Evolutionary conservation across 2,888 invertebrate species (phyloP).

Genomic region (Nineta flava): DNA sequence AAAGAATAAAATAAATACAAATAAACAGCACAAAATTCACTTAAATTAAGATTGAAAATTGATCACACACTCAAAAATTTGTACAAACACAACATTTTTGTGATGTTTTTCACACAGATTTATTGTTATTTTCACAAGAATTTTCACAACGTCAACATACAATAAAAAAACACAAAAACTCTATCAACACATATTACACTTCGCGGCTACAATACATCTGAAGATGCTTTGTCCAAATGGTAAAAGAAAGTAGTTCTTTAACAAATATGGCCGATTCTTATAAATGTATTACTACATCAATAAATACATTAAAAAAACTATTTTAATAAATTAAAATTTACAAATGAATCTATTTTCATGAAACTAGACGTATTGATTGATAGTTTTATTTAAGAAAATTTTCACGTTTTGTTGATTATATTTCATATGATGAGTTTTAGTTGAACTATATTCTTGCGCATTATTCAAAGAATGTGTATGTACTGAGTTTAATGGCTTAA

Average conservation of each 20-base stretch:
- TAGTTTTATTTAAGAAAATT: too few species aligned
- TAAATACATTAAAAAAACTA: too few species aligned
- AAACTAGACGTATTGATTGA: too few species aligned
- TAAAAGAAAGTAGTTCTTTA: slow-evolving; percentile 5
- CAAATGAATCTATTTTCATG: too few species aligned
- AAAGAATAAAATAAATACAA: slow-evolving; percentile 11
- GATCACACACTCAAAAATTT: slow-evolving; percentile 14
- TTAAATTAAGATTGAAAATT: slow-evolving; percentile 23
- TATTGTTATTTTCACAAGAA: neutral
- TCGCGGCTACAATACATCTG: neutral
- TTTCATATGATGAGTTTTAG: too few species aligned
- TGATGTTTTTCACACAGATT: neutral
- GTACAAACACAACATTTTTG: slow-evolving; percentile 2
- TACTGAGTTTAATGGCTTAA: neutral
- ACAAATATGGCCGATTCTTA: slow-evolving; percentile 25
- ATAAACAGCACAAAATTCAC: slow-evolving; percentile 30
- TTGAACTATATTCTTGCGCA: neutral
- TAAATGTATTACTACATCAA: slow-evolving; percentile 22
- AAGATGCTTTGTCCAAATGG: slow-evolving; percentile 5
- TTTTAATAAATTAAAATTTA: too few species aligned
- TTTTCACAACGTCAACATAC: neutral
- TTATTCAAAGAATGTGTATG: neutral
- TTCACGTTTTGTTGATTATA: too few species aligned
- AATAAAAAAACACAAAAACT: neutral
- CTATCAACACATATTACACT: neutral